Percentiles rank a stretch among this genome's conserved stretches.
Conservation (phyloP, 2,797 vertebrate genomes). For the Podarcis lilfordi region DNA sequence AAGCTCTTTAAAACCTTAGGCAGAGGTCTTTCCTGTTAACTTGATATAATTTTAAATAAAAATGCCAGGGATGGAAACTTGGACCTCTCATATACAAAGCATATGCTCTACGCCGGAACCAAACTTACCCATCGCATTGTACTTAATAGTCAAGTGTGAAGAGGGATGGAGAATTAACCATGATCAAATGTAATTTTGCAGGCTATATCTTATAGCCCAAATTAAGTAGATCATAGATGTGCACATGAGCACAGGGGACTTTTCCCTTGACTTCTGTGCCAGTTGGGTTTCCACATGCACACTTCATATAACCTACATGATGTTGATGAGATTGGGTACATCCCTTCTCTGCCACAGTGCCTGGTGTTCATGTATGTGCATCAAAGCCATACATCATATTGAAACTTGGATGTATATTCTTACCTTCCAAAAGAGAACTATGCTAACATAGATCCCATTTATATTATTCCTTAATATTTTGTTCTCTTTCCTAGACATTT, state of each 20-base stretch:
- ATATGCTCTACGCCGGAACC: too few relatives aligned
- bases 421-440: not conserved
- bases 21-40: not conserved
- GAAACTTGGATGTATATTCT: not conserved
- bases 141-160: not conserved
- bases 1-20: not conserved
- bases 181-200: not conserved
- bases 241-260: not conserved
- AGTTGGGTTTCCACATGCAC: not conserved
- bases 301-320: not conserved
- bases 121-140: not conserved
- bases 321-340: not conserved
- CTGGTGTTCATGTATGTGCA: not conserved
- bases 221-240: not conserved
- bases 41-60: not conserved
- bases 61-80: not conserved
- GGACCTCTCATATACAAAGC: not conserved
- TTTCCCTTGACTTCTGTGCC: not conserved
- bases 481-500: conserved; percentile 86
- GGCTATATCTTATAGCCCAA: not conserved
- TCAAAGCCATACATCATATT: not conserved
- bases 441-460: not conserved
- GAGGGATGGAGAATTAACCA: not conserved
- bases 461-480: conserved; percentile 35
- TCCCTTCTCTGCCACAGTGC: not conserved